Conservation (phyloP, 2,888 invertebrate species). For the Erebia palarica region DNA sequence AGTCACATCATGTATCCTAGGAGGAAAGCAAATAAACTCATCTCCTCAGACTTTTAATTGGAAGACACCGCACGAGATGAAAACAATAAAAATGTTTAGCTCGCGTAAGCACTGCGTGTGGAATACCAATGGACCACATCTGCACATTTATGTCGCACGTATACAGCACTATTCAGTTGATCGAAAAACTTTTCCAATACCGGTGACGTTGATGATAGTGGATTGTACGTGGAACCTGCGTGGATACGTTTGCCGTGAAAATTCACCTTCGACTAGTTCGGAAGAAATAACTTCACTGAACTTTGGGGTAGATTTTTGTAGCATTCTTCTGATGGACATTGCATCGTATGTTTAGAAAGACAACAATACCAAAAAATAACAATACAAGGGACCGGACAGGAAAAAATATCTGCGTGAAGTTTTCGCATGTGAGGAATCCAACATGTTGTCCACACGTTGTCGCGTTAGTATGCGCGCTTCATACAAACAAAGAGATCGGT, state of each 20-base stretch:
- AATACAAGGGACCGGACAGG: no score
- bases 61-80: slow-evolving; percentile 42
- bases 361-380: no score
- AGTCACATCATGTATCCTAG: slow-evolving; percentile 26
- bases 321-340: neutral
- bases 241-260: slow-evolving; percentile 67
- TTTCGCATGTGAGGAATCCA: no score
- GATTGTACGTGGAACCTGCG: slow-evolving; percentile 58
- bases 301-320: neutral
- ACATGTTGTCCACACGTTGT: no score
- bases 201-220: slow-evolving; percentile 69
- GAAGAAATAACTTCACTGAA: slow-evolving; percentile 17
- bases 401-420: no score
- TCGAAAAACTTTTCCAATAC: slow-evolving; percentile 75
- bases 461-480: no score
- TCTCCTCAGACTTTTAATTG: slow-evolving; percentile 39
- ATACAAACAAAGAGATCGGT: no score
- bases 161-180: slow-evolving; percentile 64
- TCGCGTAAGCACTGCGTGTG: slow-evolving; percentile 60
- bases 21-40: slow-evolving; percentile 32
- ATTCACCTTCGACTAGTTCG: slow-evolving; percentile 37
- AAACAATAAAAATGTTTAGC: slow-evolving; percentile 63
- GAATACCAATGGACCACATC: slow-evolving; percentile 69
- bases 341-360: neutral
- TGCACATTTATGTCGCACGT: slow-evolving; percentile 71